Base-by-base conservation (phyloP, 2,888 invertebrate species). In the Steinernema carpocapsae region DNA sequence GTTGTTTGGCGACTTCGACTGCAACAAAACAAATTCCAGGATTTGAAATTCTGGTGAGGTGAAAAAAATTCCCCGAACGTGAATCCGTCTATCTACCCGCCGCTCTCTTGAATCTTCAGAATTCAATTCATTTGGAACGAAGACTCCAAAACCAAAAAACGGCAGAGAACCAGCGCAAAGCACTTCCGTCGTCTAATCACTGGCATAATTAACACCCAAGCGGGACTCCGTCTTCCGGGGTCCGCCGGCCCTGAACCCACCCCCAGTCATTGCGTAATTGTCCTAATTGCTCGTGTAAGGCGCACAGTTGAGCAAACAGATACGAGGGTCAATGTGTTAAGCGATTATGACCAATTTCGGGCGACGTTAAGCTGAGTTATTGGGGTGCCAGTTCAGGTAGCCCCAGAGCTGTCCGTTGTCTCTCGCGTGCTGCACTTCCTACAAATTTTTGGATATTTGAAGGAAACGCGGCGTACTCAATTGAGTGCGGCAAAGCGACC, bases 181-280 rank as follows among this genome's bases (percentile, higher is more conserved):
- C n/a, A n/a, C 43, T 43, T 43, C 43, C 7, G 10, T 7, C 43
- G 14, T 6, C 10, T 56, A 26, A 26, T 26, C 56, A 26, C 22
- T 24, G 56, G 26, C 22, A 56, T 26, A 56, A 56, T 56, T 56
- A 56, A 26, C 56, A 56, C 56, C 56, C 56, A 56, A 56, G 56
- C 56, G 56, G 56, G 56, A 56, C 26, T 14, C 26, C 56, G 56
- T 56, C 56, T 56, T 56, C 56, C 56, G 56, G 56, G 56, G 56
- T 10, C 56, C 56, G 56, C 56, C 14, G 43, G 43, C 43, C 43
- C 43, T n/a, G n/a, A n/a, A n/a, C n/a, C n/a, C 43, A 43, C n/a
- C 43, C 14, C 43, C 43, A 26, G 12, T 26, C 6, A 56, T 56
- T 56, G 56, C 56, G 56, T 56, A 56, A 56, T 26, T 56, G 56